Evolutionary conservation across 2,888 invertebrate species (phyloP).

Genomic region (Aspidiotus rigidus): DNA sequence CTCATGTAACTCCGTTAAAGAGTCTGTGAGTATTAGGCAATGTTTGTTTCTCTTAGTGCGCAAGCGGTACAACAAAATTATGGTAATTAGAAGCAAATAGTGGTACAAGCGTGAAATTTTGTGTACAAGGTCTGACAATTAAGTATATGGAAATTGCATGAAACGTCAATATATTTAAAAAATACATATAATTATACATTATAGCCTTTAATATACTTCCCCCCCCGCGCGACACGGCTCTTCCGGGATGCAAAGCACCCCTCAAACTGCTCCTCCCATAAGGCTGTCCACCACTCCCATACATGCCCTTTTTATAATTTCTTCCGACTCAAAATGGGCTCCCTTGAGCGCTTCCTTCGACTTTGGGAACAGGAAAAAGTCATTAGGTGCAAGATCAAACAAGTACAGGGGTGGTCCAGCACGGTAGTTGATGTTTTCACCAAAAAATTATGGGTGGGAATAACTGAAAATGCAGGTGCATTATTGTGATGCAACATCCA

Average conservation of each 20-base stretch:
- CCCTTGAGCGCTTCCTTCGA: slow-evolving; percentile 29
- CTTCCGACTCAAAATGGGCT: slow-evolving; percentile 15
- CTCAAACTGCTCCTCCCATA: slow-evolving; percentile 36
- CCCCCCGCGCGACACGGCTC: slow-evolving; percentile 26
- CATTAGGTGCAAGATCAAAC: slow-evolving; percentile 34
- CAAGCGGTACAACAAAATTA: no score
- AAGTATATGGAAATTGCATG: slow-evolving; percentile 11
- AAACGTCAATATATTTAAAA: slow-evolving; percentile 24
- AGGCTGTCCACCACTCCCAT: slow-evolving; percentile 35
- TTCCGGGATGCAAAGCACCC: slow-evolving; percentile 36
- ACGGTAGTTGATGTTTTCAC: not conserved
- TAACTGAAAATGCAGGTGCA: not conserved
- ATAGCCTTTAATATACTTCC: slow-evolving; percentile 25
- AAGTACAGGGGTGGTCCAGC: slow-evolving; percentile 14
- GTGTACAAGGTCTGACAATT: slow-evolving; percentile 19
- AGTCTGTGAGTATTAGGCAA: no score
- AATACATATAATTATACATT: slow-evolving; percentile 11
- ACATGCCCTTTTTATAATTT: slow-evolving; percentile 37
- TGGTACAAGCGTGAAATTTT: not conserved
- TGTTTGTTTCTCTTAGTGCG: no score
- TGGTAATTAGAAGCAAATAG: not conserved
- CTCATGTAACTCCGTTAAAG: no score
- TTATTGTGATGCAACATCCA: not conserved
- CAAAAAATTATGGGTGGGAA: not conserved
- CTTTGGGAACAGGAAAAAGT: slow-evolving; percentile 34